These are phyloP conservation scores for Hybognathus amarus DNA, from an alignment of 2,797 vertebrate species.

Conservation along the genomic window DNA sequence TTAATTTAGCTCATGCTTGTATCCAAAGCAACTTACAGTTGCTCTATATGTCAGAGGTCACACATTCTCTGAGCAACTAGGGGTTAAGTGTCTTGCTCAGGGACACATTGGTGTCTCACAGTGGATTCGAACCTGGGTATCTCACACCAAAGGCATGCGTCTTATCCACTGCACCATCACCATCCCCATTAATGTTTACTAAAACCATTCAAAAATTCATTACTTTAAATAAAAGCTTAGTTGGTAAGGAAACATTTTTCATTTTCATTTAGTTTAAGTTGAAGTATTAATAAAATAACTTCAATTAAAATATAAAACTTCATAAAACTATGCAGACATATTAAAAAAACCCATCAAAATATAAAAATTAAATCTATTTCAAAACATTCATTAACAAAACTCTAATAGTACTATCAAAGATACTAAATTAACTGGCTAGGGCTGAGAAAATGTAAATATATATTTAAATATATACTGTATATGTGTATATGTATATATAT, in stretches of 20 bases:
- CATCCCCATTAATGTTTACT: neutral
- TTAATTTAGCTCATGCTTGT: no score
- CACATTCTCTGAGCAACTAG: no score
- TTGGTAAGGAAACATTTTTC: neutral
- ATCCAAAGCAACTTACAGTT: no score
- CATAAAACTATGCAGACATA: neutral
- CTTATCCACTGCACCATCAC: no score
- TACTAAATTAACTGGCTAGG: neutral
- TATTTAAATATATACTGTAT: no score
- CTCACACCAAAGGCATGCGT: no score
- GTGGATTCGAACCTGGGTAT: no score
- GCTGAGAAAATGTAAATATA: no score
- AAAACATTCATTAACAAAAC: neutral
- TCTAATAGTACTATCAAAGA: neutral
- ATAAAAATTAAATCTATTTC: neutral
- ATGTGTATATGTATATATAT: no score
- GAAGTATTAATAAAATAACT: neutral
- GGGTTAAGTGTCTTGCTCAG: no score
- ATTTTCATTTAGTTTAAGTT: neutral
- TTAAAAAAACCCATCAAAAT: neutral
- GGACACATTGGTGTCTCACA: no score
- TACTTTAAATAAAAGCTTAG: neutral
- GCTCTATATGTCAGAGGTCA: no score
- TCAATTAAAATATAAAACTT: neutral
- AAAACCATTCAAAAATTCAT: neutral